A percentile compares a stretch with the other conserved stretches of the same genome.
These are phyloP conservation scores for Conchocele bisecta DNA, from an alignment of 2,888 invertebrate species.

Conservation along the genomic window DNA sequence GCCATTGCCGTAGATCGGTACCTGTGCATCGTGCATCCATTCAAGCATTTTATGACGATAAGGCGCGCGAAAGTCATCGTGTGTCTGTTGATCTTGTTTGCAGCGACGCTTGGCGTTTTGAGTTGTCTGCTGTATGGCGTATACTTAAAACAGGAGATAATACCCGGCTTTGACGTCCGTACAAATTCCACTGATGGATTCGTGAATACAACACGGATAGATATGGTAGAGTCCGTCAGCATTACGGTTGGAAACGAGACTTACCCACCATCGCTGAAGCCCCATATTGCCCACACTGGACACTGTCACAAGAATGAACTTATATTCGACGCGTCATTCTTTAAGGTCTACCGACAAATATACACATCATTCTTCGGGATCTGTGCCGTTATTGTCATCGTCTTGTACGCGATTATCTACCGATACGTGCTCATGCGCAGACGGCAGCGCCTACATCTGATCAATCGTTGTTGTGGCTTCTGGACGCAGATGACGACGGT, in stretches of 20 bases:
- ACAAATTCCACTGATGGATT: neutral
- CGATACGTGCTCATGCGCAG: constrained; percentile 45
- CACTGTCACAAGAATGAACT: constrained; percentile 58
- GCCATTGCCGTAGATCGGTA: constrained; percentile 76
- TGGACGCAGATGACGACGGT: constrained; percentile 28
- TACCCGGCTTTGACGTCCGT: neutral
- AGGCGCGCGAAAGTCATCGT: constrained; percentile 65
- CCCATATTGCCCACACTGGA: constrained; percentile 44
- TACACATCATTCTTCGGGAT: constrained; percentile 75
- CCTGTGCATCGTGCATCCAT: constrained; percentile 78
- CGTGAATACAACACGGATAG: neutral
- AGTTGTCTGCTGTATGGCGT: constrained; percentile 59
- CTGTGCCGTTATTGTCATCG: constrained; percentile 78
- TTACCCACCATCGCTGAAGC: constrained; percentile 7
- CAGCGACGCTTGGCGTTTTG: constrained; percentile 55
- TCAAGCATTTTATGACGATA: constrained; percentile 76
- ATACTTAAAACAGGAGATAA: neutral
- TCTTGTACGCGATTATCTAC: constrained; percentile 77
- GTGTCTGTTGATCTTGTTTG: constrained; percentile 44
- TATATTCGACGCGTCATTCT: constrained; percentile 59
- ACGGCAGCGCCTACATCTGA: constrained; percentile 41
- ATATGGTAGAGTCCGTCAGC: neutral
- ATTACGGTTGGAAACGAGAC: neutral
- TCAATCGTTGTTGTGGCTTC: constrained; percentile 54
- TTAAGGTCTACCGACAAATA: constrained; percentile 66